Evolutionary conservation across 2,888 invertebrate species (phyloP).

Genomic region (Rambutsinella grinnellia): DNA sequence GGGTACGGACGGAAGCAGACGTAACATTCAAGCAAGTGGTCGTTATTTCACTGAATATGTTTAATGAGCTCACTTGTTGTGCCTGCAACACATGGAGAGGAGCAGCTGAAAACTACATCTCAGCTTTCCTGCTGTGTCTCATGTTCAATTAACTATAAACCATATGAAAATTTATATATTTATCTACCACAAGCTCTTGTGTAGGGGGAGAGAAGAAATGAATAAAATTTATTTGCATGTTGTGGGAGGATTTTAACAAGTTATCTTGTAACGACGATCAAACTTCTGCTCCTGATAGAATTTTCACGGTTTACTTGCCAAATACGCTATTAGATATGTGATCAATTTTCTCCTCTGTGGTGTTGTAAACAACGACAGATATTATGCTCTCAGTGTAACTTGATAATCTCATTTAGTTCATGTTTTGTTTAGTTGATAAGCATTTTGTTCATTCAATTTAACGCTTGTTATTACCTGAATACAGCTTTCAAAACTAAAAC

Average conservation of each 20-base stretch:
- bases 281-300: constrained; percentile 21
- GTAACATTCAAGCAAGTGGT: too few species aligned
- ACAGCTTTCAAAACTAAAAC: too few species aligned
- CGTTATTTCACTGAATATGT: too few species aligned
- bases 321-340: constrained; percentile 15
- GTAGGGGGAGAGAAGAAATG: constrained; percentile 1
- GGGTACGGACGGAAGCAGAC: too few species aligned
- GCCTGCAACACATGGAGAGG: too few species aligned
- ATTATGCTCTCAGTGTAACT: too few species aligned
- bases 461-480: constrained; percentile 20
- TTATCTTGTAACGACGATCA: constrained; percentile 7
- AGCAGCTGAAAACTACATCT: neutral
- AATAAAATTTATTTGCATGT: constrained; percentile 15
- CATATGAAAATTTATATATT: neutral
- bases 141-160: neutral
- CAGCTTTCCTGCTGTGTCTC: neutral
- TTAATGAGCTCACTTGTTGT: too few species aligned
- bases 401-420: too few species aligned
- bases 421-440: too few species aligned
- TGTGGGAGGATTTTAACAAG: constrained; percentile 35
- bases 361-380: neutral
- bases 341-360: constrained; percentile 12
- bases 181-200: neutral
- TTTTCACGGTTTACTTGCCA: constrained; percentile 40
- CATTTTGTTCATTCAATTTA: constrained; percentile 31